Evolutionary conservation across 64 coral and sea anemone genomes (phyloP).

Genomic region (Montipora sp.): DNA sequence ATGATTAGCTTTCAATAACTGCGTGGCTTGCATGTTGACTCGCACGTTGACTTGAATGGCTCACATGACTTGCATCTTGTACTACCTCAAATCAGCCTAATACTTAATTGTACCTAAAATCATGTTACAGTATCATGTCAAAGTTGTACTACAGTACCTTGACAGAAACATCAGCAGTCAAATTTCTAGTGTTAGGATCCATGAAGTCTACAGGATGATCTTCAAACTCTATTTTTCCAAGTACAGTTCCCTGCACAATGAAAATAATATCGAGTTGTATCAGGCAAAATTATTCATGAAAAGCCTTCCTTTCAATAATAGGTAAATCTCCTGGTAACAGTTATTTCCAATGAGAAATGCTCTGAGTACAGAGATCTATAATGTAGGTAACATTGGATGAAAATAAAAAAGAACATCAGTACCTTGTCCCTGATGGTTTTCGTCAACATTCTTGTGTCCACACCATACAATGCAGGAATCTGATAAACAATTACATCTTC

Average conservation of each 20-base stretch:
- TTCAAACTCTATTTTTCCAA: slow-evolving; percentile 96
- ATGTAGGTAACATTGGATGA: no score
- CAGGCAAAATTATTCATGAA: no score
- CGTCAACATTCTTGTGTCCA: slow-evolving; percentile 97
- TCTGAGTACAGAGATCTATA: no score
- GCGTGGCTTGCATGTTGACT: no score
- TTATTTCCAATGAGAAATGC: no score
- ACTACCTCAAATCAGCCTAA: no score
- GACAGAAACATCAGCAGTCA: slow-evolving; percentile 94
- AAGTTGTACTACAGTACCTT: slow-evolving; percentile 36
- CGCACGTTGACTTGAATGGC: no score
- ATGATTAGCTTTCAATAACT: no score
- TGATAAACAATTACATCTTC: neutral
- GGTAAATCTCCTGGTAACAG: neutral
- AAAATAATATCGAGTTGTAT: no score
- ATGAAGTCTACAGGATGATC: slow-evolving; percentile 90
- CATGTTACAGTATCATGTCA: neutral
- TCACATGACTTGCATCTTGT: no score
- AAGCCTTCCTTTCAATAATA: no score
- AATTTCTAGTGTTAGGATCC: slow-evolving; percentile 89
- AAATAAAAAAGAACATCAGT: neutral
- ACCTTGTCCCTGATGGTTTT: slow-evolving; percentile 94
- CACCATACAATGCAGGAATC: slow-evolving; percentile 95
- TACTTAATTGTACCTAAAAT: no score
- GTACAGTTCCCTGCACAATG: slow-evolving; percentile 48